Base-by-base conservation (phyloP, 2,888 invertebrate genomes). In the Pyralis farinalis region DNA sequence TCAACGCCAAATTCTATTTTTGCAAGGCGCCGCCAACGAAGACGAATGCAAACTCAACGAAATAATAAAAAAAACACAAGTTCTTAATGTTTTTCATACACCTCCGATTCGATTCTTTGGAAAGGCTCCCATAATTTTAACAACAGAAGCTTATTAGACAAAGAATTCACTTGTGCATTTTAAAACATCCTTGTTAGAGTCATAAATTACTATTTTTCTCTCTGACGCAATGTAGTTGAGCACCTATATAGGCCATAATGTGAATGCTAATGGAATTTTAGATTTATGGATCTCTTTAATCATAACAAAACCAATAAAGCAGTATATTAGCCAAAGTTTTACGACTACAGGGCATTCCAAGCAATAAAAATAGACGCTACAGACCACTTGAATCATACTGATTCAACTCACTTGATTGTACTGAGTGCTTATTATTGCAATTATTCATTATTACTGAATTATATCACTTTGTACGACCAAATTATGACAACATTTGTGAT, bases 1-100 rank as follows among this genome's bases (percentile, higher is more conserved):
- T 76, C 74, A 51, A 82, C 85, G 86, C 78, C 88, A 79, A 78
- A 88, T 77, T 80, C 88, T 89, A 89, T 90, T 90, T 89, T 88
- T 80, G 87, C 87, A 72, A 82, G 75, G 78, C 85, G 81, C 84
- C 81, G 82, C 76, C 75, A 73, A 65, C 76, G 69, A 71, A 73
- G 67, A 78, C 73, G 76, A 76, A 76, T 78, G 71, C 71, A 71
- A 81, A 76, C 74, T 71, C 72, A 66, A 75, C 69, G 63, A 71
- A 79, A 78, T 65, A 76, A 75, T 71, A 72, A 78, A 77, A 80
- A 70, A 50, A 64, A 57, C 54, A 70, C 60, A 67, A 74, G 70
- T 63, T 60, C 69, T 68, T 74, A 25, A 25, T 25, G 7, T n/a
- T 42, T 34, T 33, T 42, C 39, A 34, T 25, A 37, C 27, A 43